These are phyloP conservation scores for Anthopleura xanthogrammica DNA, from an alignment of 92 coral and sea anemone genomes.

Conservation along the genomic window DNA sequence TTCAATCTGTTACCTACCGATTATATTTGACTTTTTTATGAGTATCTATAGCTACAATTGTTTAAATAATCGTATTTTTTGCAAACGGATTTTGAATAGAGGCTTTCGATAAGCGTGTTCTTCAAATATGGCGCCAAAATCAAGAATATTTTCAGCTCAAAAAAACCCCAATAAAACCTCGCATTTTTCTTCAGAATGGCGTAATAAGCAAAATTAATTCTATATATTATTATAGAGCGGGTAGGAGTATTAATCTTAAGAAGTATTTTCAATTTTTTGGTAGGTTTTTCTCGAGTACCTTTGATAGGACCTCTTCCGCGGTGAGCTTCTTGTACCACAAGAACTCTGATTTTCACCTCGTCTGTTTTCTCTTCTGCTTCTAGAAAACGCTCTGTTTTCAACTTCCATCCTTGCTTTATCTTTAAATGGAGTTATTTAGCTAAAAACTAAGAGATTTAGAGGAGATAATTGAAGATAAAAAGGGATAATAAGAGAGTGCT, in stretches of 20 bases:
- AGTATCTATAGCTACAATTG: too few relatives aligned
- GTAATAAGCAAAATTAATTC: neutral
- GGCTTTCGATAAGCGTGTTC: neutral
- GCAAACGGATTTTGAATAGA: neutral
- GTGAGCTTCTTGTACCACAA: slow-evolving; percentile 18
- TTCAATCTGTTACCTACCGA: too few relatives aligned
- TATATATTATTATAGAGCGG: neutral
- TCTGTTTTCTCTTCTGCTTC: slow-evolving; percentile 17
- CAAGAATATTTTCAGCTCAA: neutral
- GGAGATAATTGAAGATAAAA: slow-evolving; percentile 16
- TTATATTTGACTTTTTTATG: too few relatives aligned
- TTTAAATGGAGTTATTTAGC: neutral
- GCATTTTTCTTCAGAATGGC: neutral
- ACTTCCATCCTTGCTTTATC: slow-evolving; percentile 30
- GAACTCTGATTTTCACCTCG: slow-evolving; percentile 10
- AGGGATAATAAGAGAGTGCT: slow-evolving; percentile 16
- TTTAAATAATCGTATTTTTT: too few relatives aligned
- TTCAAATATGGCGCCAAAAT: slow-evolving; percentile 8
- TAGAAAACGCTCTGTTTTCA: slow-evolving; percentile 17
- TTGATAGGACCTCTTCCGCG: slow-evolving; percentile 42
- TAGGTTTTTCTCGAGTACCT: slow-evolving; percentile 14
- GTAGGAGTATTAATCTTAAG: neutral
- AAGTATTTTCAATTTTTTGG: neutral
- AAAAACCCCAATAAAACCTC: neutral
- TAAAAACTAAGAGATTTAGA: slow-evolving; percentile 8